These are phyloP conservation scores for Syngnathus acus DNA, from an alignment of 2,797 vertebrate genomes.

Conservation along the genomic window DNA sequence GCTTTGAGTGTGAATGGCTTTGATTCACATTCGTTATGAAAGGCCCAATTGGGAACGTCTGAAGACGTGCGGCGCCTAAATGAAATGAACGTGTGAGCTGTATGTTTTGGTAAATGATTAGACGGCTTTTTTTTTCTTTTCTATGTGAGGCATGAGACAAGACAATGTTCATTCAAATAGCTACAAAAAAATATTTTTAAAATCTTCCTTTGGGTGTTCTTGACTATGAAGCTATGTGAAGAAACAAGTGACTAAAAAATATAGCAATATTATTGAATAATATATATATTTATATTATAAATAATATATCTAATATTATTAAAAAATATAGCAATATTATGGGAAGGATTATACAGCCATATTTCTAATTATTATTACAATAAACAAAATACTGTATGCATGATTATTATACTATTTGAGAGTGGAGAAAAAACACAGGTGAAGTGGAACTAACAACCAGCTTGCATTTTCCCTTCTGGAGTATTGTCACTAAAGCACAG, in stretches of 20 bases:
- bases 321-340: not conserved
- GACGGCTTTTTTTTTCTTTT: no score
- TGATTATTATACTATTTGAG: not conserved
- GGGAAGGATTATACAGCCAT: not conserved
- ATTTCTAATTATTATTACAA: not conserved
- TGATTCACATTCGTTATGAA: not conserved
- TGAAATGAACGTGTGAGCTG: not conserved
- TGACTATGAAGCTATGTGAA: no score
- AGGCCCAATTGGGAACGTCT: not conserved
- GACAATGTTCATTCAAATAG: no score
- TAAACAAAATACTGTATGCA: not conserved
- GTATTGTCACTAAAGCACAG: slow-evolving; percentile 10
- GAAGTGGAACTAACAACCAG: slow-evolving; percentile 17
- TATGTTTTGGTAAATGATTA: not conserved
- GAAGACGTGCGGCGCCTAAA: not conserved
- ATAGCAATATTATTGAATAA: no score
- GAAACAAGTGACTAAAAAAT: no score
- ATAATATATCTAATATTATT: no score
- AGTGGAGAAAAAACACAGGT: slow-evolving; percentile 1
- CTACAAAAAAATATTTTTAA: no score
- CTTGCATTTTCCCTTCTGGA: slow-evolving; percentile 15
- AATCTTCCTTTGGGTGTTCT: no score
- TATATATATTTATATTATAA: no score
- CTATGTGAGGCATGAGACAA: no score
- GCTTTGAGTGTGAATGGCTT: not conserved